phyloP scores from a whole-genome alignment of 1,140 invertebrate species.

The Eriosoma lanigerum region DNA sequence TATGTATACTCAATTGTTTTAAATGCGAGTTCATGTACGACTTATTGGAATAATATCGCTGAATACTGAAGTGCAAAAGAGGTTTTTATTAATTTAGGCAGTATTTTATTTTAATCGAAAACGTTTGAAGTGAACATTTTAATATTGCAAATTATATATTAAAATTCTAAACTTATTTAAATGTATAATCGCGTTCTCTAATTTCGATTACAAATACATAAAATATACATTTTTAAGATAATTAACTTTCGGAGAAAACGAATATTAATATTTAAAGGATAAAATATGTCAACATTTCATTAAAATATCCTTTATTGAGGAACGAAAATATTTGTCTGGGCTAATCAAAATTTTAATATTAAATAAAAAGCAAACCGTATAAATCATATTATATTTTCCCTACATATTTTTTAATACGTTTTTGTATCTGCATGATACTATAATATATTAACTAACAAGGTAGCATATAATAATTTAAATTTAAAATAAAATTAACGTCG shows the following conservation, averaged over 20 bases:
- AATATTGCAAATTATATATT: constrained; percentile 7
- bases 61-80: constrained; percentile 1
- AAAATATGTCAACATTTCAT: constrained; percentile 15
- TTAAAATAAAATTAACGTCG: no score
- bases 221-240: constrained; percentile 11
- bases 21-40: not conserved
- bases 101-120: not conserved
- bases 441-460: no score
- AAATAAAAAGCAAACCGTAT: constrained; percentile 2
- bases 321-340: constrained; percentile 18
- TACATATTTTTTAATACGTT: not conserved
- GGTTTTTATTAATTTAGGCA: not conserved
- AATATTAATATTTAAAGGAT: constrained; percentile 1
- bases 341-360: constrained; percentile 23
- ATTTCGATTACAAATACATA: constrained; percentile 23
- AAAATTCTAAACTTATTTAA: not conserved
- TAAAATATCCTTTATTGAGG: constrained; percentile 12
- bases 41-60: not conserved
- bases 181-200: not conserved
- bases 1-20: constrained; percentile 18
- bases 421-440: no score
- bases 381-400: constrained; percentile 2
- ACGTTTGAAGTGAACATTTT: not conserved
- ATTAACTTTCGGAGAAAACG: constrained; percentile 6
- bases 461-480: no score